Evolutionary conservation across 2,113 vertebrate species (phyloP).

Genomic region (Sander lucioperca): DNA sequence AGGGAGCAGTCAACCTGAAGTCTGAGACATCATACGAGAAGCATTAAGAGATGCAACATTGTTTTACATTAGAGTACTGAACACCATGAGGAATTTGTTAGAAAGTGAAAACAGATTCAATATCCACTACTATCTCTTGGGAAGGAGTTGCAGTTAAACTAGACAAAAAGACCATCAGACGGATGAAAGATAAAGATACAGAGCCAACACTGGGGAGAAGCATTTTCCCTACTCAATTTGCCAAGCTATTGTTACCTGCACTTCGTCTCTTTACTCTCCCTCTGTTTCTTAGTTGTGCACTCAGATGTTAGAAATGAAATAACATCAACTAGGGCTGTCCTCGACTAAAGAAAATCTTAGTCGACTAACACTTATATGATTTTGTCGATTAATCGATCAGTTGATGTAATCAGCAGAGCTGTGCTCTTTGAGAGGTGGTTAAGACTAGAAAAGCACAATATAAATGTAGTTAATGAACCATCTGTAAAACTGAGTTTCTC

Average conservation of each 20-base stretch:
- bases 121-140: background rate
- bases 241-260: constrained; percentile 19
- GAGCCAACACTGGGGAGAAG: constrained; percentile 22
- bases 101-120: constrained; percentile 11
- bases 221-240: constrained; percentile 27
- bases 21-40: constrained; percentile 8
- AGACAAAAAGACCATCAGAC: constrained; percentile 28
- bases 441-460: too few species aligned
- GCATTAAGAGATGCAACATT: background rate
- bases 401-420: too few species aligned
- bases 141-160: constrained; percentile 7
- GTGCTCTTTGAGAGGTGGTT: too few species aligned
- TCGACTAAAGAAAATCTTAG: too few species aligned
- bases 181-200: constrained; percentile 6
- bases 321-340: too few species aligned
- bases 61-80: constrained; percentile 30
- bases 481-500: too few species aligned
- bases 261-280: constrained; percentile 19
- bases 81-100: background rate
- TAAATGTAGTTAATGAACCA: too few species aligned
- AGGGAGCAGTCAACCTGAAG: constrained; percentile 48
- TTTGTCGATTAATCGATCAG: too few species aligned
- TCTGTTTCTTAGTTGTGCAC: constrained; percentile 9
- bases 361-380: too few species aligned
- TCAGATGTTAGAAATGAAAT: constrained; percentile 20